phyloP scores from a whole-genome alignment of 2,797 vertebrate species.

The Silurus lanzhouensis region DNA sequence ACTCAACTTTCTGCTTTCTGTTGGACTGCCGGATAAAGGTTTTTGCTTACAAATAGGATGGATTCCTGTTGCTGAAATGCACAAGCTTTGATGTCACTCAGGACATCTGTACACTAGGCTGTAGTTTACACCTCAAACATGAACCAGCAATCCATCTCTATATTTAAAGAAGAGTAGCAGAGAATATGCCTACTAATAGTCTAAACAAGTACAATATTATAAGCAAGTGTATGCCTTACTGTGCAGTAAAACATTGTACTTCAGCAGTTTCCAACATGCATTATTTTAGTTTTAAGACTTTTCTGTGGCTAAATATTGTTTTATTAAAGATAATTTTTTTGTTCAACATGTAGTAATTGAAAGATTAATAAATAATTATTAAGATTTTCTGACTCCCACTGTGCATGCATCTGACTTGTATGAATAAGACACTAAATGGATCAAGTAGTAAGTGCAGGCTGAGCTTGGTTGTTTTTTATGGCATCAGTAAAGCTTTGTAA shows the following conservation, averaged over 20 bases:
- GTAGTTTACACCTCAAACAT: not conserved
- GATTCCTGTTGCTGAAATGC: not conserved
- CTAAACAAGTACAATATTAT: too few species aligned
- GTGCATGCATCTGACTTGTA: not conserved
- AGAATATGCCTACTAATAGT: not conserved
- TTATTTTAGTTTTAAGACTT: not conserved
- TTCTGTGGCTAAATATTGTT: not conserved
- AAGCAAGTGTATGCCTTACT: not conserved
- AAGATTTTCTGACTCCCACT: not conserved
- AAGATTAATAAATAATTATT: not conserved
- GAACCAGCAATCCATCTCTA: not conserved
- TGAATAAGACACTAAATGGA: too few species aligned
- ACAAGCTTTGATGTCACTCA: not conserved
- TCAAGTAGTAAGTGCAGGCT: not conserved
- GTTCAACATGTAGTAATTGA: not conserved
- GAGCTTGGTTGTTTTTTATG: not conserved
- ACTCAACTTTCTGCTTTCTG: conserved; percentile 2
- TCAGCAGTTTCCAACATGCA: not conserved
- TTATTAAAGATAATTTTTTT: not conserved
- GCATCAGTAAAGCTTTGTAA: not conserved
- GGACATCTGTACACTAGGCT: not conserved
- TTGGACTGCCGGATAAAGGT: not conserved
- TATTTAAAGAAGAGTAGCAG: not conserved
- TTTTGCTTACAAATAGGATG: not conserved
- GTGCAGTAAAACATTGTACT: not conserved